Conservation (phyloP, 2,888 invertebrate genomes). For the Ophion ventricosus region DNA sequence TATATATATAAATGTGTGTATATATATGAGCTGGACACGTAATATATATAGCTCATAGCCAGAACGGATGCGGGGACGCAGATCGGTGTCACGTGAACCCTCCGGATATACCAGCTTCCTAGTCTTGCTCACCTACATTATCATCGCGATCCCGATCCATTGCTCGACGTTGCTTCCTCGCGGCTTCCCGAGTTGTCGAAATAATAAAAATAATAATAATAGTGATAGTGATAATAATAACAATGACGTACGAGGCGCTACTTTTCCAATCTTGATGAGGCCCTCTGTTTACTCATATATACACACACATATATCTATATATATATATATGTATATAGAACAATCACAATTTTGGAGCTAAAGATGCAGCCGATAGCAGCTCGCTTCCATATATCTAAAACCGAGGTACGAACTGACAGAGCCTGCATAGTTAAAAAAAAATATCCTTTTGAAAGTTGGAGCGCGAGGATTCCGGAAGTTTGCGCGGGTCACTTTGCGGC, state of each 20-base stretch:
- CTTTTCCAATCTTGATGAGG: not conserved
- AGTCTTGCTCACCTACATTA: constrained; percentile 81
- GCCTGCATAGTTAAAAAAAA: not conserved
- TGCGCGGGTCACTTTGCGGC: not conserved
- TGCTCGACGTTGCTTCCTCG: constrained; percentile 63
- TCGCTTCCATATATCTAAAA: too few relatives aligned
- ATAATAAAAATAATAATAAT: constrained; percentile 52
- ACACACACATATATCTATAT: too few relatives aligned
- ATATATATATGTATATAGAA: too few relatives aligned
- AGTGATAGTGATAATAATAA: not conserved
- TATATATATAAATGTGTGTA: not conserved
- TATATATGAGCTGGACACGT: not conserved
- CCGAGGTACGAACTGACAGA: too few relatives aligned
- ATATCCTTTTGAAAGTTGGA: not conserved
- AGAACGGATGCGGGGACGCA: constrained; percentile 81
- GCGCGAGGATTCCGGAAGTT: not conserved
- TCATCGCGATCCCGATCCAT: constrained; percentile 65
- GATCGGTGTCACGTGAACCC: constrained; percentile 83
- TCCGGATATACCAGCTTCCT: constrained; percentile 82
- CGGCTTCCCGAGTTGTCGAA: constrained; percentile 50
- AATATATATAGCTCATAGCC: constrained; percentile 69
- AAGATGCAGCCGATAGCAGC: too few relatives aligned
- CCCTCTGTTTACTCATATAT: not conserved
- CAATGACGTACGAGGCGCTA: not conserved
- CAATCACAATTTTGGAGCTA: too few relatives aligned